Evolutionary conservation across 2,888 invertebrate genomes (phyloP).

Genomic region (Plagiodera versicolora): DNA sequence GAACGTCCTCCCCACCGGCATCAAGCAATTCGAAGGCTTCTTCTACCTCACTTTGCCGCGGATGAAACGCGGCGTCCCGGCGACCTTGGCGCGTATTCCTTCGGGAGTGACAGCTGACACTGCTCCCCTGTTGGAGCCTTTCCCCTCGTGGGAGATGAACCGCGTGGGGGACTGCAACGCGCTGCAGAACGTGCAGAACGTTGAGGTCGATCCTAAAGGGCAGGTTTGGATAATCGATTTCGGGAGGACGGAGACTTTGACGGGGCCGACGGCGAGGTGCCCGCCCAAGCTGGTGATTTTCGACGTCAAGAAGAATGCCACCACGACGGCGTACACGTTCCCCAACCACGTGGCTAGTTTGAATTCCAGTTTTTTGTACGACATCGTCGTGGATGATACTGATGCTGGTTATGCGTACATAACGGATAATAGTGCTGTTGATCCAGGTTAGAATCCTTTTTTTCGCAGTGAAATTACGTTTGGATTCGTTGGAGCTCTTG

Average conservation of each 20-base stretch:
- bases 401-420: constrained; percentile 71
- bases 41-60: constrained; percentile 71
- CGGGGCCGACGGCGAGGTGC: constrained; percentile 60
- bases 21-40: constrained; percentile 67
- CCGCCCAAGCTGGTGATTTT: constrained; percentile 70
- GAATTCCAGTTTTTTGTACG: constrained; percentile 67
- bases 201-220: constrained; percentile 70
- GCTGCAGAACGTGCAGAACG: constrained; percentile 73
- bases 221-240: constrained; percentile 71
- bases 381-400: constrained; percentile 72
- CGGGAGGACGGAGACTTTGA: constrained; percentile 66
- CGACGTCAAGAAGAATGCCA: constrained; percentile 64
- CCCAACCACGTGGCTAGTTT: constrained; percentile 62
- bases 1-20: constrained; percentile 69
- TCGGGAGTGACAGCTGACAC: constrained; percentile 56
- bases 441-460: constrained; percentile 63
- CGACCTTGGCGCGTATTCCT: constrained; percentile 66
- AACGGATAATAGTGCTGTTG: constrained; percentile 67
- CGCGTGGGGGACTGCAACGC: constrained; percentile 66
- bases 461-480: too few relatives aligned
- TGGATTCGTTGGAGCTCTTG: too few relatives aligned
- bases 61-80: constrained; percentile 71
- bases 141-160: constrained; percentile 73
- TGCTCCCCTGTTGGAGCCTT: constrained; percentile 66
- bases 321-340: constrained; percentile 61